Percentiles rank a stretch among this genome's conserved stretches.
Conservation (phyloP, 2,888 invertebrate species). For the Orthosia cruda region DNA sequence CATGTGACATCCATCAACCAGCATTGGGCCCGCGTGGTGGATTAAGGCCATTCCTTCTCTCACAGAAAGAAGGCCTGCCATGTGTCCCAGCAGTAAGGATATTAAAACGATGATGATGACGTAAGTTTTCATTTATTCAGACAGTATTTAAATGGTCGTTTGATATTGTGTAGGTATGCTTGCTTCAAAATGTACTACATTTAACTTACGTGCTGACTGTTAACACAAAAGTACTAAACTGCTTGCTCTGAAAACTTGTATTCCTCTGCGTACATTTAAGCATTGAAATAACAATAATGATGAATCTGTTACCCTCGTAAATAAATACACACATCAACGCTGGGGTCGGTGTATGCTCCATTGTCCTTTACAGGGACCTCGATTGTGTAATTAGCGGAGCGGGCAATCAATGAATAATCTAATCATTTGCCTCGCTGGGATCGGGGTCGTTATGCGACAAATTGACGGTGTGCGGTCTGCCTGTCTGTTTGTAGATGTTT, state of each 20-base stretch:
- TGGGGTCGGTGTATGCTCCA: conserved; percentile 37
- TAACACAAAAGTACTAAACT: not conserved
- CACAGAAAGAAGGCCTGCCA: too few relatives aligned
- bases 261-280: conserved; percentile 11
- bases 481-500: conserved; percentile 2
- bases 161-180: not conserved
- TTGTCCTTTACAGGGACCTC: conserved; percentile 29
- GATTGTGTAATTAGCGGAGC: conserved; percentile 50
- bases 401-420: conserved; percentile 57
- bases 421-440: conserved; percentile 37
- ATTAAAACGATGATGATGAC: too few relatives aligned
- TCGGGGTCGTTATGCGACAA: conserved; percentile 30
- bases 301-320: conserved; percentile 17
- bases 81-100: too few relatives aligned
- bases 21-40: too few relatives aligned
- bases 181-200: not conserved
- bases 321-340: conserved; percentile 21
- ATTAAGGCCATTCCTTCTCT: too few relatives aligned
- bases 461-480: conserved; percentile 5
- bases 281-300: conserved; percentile 32
- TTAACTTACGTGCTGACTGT: too few relatives aligned
- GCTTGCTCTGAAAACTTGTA: not conserved
- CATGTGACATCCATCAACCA: too few relatives aligned
- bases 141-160: not conserved
- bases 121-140: too few relatives aligned